phyloP scores from a whole-genome alignment of 2,797 vertebrate genomes.

The Scarus forsteni region DNA sequence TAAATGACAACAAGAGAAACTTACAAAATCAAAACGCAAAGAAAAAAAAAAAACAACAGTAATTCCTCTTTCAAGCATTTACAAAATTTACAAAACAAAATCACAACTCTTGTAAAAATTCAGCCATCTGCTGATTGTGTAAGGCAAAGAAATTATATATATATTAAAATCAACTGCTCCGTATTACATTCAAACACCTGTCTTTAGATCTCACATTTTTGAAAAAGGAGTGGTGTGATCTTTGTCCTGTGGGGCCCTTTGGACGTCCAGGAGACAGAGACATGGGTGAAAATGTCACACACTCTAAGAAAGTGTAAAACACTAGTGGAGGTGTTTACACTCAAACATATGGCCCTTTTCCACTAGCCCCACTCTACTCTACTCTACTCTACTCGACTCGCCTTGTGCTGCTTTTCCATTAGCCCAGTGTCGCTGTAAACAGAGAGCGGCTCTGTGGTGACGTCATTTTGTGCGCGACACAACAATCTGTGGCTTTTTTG shows the following conservation, averaged over 20 bases:
- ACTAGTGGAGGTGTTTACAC: slow-evolving; percentile 38
- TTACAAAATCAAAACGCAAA: slow-evolving; percentile 27
- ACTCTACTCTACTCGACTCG: no score
- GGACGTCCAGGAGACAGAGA: slow-evolving; percentile 43
- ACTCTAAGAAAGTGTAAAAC: slow-evolving; percentile 54
- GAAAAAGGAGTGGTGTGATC: slow-evolving; percentile 55
- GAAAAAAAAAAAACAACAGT: slow-evolving; percentile 63
- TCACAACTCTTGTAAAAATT: slow-evolving; percentile 82
- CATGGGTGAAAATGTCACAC: slow-evolving; percentile 54
- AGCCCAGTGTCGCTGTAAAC: no score
- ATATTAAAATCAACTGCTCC: slow-evolving; percentile 76
- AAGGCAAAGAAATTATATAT: slow-evolving; percentile 80
- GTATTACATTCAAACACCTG: slow-evolving; percentile 84
- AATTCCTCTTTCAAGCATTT: slow-evolving; percentile 81
- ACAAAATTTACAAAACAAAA: slow-evolving; percentile 86
- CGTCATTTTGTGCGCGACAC: no score
- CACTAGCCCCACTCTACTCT: no score
- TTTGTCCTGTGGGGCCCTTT: slow-evolving; percentile 49
- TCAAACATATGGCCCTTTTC: no score
- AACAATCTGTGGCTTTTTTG: no score
- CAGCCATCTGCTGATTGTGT: slow-evolving; percentile 76
- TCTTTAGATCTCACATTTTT: slow-evolving; percentile 67
- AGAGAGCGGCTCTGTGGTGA: no score
- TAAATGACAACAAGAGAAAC: slow-evolving; percentile 41
- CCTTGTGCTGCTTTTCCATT: no score